Evolutionary conservation across 2,113 vertebrate species (phyloP), one percentile per base, ranked within the genome.

Genomic region (Oriolus oriolus): DNA sequence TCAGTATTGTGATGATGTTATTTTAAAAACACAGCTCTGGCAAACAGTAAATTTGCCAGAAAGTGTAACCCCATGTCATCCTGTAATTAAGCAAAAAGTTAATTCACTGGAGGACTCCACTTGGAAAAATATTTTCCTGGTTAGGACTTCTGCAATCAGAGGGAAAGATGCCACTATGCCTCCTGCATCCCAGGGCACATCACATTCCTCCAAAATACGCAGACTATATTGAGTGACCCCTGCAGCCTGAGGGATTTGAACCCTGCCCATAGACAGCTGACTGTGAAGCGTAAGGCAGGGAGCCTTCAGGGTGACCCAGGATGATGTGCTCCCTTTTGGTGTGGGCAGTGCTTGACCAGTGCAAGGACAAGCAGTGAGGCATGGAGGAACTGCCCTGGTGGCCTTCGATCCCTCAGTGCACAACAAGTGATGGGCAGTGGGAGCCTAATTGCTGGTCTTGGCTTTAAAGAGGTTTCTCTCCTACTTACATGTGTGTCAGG

Each of bases 321-420:
- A 4, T 2, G 24, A 49, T 2, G 4, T 42, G 13, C 69, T 71
- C 0, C 0, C 22, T 24, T 33, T 59, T 35, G 17, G 2, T 45
- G 24, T 35, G 47, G 64, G 56, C 52, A 44, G 5, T 14, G 24
- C 42, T 69, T 20, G 4, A n/a, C 2, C 28, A 52, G 57, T 1
- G 28, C 33, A 30, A 52, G 64, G 26, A 56, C 23, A 35, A 64
- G 28, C 5, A 60, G 28, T 11, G 52, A 74, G 33, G 11, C 10
- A 4, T 27, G 18, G 59, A 61, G 56, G 31, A 86, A 6, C 37
- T 60, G 59, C 24, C 31, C 22, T 57, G 41, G 42, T 41, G 66
- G 41, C 14, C 27, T 45, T 87, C 77, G 61, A 16, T 6, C 22
- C 24, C 28, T 47, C 71, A 37, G 63, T 20, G 64, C 1, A 5